A percentile compares a stretch with the other conserved stretches of the same genome.
These are phyloP conservation scores for Lepus americanus DNA, from an alignment of 2,113 vertebrate species.

Conservation along the genomic window DNA sequence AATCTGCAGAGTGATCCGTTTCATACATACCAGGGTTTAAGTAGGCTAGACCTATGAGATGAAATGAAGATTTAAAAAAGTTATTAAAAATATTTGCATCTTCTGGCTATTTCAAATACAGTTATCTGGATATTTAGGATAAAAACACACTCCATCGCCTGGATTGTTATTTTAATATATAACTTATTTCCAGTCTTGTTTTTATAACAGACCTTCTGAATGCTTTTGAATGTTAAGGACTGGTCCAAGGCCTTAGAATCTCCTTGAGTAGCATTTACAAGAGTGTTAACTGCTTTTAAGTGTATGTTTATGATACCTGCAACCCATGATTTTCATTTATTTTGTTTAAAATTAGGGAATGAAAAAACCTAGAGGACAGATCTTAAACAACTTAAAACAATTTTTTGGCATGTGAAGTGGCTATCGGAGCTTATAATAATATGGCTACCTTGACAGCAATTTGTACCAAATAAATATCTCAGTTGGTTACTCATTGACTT, in stretches of 20 bases:
- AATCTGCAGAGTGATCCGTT: constrained; percentile 29
- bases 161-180: not conserved
- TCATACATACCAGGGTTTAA: constrained; percentile 24
- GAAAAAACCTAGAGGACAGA: not conserved
- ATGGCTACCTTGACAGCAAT: constrained; percentile 46
- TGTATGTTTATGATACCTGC: not conserved
- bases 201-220: constrained; percentile 43
- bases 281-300: not conserved
- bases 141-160: not conserved
- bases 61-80: constrained; percentile 37
- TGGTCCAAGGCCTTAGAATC: not conserved
- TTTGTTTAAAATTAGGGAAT: constrained; percentile 12
- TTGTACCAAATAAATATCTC: constrained; percentile 44
- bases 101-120: not conserved
- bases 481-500: constrained; percentile 26
- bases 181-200: constrained; percentile 18
- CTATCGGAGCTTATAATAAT: not conserved
- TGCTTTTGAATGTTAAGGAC: constrained; percentile 40
- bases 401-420: not conserved
- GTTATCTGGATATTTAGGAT: constrained; percentile 29
- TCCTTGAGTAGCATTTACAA: not conserved
- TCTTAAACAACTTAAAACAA: not conserved
- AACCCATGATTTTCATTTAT: constrained; percentile 39
- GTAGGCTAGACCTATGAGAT: not conserved
- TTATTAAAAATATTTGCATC: constrained; percentile 4